phyloP scores from a whole-genome alignment of 2,113 vertebrate species.

The Acanthochromis polyacanthus region DNA sequence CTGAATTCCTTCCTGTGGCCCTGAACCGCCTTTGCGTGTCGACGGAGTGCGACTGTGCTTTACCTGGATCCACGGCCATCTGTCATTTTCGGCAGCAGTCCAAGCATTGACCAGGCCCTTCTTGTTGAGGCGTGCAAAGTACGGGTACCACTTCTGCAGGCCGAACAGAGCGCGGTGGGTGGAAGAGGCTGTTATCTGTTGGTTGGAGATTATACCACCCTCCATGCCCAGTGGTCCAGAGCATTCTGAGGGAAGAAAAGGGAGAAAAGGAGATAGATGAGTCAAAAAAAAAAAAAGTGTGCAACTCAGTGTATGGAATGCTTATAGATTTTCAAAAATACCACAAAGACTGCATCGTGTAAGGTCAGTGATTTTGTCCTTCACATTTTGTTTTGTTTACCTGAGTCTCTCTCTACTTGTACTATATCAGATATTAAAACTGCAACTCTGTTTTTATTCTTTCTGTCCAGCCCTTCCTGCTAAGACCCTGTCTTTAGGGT shows the following conservation, averaged over 20 bases:
- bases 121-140: conserved; percentile 98
- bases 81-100: conserved; percentile 99
- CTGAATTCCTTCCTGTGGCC: conserved; percentile 18
- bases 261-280: conserved; percentile 35
- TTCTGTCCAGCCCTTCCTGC: conserved; percentile 10
- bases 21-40: not conserved
- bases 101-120: conserved; percentile 99
- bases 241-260: conserved; percentile 86
- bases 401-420: conserved; percentile 12
- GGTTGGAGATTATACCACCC: conserved; percentile 98
- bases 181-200: conserved; percentile 98
- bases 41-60: conserved; percentile 68
- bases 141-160: conserved; percentile 99
- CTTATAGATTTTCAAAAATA: conserved; percentile 21
- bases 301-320: conserved; percentile 7
- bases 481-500: conserved; percentile 1
- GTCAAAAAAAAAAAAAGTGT: conserved; percentile 21
- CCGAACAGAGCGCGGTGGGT: conserved; percentile 98
- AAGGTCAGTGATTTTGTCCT: conserved; percentile 28
- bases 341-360: conserved; percentile 8
- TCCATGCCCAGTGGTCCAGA: conserved; percentile 97
- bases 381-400: not conserved
- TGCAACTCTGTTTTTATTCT: conserved; percentile 12
- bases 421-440: conserved; percentile 20
- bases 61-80: conserved; percentile 99